Base-by-base conservation (phyloP, 92 coral and sea anemone species). In the Scolanthus callimorphus region DNA sequence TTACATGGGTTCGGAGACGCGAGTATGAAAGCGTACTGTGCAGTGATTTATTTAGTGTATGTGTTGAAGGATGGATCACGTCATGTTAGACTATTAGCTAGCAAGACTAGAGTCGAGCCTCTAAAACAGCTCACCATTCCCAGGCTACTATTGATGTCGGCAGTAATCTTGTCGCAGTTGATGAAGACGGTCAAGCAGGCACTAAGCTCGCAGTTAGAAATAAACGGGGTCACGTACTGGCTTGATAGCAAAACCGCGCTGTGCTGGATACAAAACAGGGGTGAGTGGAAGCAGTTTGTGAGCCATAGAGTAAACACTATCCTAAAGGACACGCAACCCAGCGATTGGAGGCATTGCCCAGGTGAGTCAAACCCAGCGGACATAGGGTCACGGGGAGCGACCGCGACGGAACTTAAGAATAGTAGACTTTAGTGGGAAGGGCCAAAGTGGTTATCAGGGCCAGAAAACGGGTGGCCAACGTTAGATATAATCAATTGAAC, bases 1-100 rank as follows among this genome's bases (percentile, higher is more conserved):
- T 17, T 53, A 2, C 62, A 66, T 23, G 73, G 45, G 63, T 66
- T 43, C 38, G 45, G 48, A 17, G 62, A 51, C 48, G 73, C 74
- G 25, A 28, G 37, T 39, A 69, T 43, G 50, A 69, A 57, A 4
- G 67, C 58, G 20, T 69, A 69, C 20, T 69, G 76, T 23, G 76
- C 76, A 47, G 62, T 51, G 0, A 49, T 67, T 34, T 55, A 67
- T 41, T 55, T 54, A 21, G 64, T 41, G 22, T 23, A 3, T 1
- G 63, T 12, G 20, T 29, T 44, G 34, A 39, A n/a, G n/a, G n/a
- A 28, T 23, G 67, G 56, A 0, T 1, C 31, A 2, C 22, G 34
- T 17, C 58, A 57, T 0, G 50, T 37, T 15, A 39, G n/a, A 2
- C 48, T 58, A 49, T 0, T 34, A 6, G 15, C 41, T 6, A 6